Base-by-base conservation (phyloP, 1,140 invertebrate genomes). In the Monochamus saltuarius region DNA sequence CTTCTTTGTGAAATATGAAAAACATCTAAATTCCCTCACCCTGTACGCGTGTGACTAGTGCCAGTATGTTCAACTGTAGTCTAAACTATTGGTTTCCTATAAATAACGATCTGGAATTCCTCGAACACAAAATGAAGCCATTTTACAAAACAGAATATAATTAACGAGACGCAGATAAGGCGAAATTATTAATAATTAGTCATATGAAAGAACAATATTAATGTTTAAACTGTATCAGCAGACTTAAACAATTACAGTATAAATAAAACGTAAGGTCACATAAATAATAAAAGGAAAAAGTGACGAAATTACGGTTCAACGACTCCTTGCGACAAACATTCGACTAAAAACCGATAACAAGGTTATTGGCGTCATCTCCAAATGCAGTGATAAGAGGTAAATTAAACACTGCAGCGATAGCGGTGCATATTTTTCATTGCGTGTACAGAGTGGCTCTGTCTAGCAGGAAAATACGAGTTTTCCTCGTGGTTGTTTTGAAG, bases 341-440 rank as follows among this genome's bases (percentile, higher is more conserved):
- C 59, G 56, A 52, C 57, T 65, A 67, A 67, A 50, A 67, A 63
- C 63, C 52, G 65, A 67, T 67, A 69, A 67, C 59, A 67, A 67
- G 67, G 67, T 69, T 69, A 65, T 69, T 67, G 67, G 62, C 67
- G 67, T 69, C 67, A 65, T 69, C 67, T 69, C 57, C 58, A 65
- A 69, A 60, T 67, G 50, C 56, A 34, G 40, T 53, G 65, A 67
- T 67, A 69, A 62, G 65, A 67, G 67, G 61, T 66, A 66, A 62
- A 50, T 61, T 62, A 60, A 66, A 59, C 57, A 59, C 22, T 29
- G 22, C 22, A 29, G 22, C 22, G 22, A 29, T 29, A 29, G 22
- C 22, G 22, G 22, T 29, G 22, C 22, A 29, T 29, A 29, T 29
- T 29, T 29, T 29, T 29, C 22, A 29, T 29, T 29, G 22, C 22